Base-by-base conservation (phyloP, 2,888 invertebrate species). In the Ormia ochracea region DNA sequence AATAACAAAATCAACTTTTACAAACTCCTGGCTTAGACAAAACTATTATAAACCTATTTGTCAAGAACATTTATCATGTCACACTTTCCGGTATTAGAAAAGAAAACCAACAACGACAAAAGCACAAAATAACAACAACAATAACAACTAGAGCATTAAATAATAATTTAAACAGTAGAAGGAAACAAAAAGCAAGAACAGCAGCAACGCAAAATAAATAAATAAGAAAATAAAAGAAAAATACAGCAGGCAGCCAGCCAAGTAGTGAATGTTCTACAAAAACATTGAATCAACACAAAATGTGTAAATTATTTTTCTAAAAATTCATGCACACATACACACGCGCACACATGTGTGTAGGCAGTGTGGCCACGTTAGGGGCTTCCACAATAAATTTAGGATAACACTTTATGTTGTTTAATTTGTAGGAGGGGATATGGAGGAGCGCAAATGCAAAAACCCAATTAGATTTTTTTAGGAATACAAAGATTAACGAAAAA, bases 1-100 rank as follows among this genome's bases (percentile, higher is more conserved):
- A 63, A 10, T n/a, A 14, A 21, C 14, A 17, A 50, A 74, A 58
- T 58, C 48, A 74, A 78, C 69, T 74, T 78, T 63, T 56, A 68
- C 78, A 74, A 79, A 68, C 74, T 65, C 58, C 74, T 65, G 74
- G 69, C 74, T 79, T 74, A 79, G 74, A 74, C 74, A 79, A 74
- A 79, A 79, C 78, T 70, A 79, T 79, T 79, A 79, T 79, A 79
- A 74, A 79, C 69, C 78, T 65, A 79, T 79, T 79, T 79, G 74
- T 79, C 74, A 74, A 52, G 52, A 79, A 65, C 69, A 79, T 79
- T 79, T 79, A 79, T 79, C 78, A 79, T 74, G 74, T 74, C 74
- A 79, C 74, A 74, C 78, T 69, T 69, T 70, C 23, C 54, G 56
- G 36, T 28, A 48, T 66, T 72, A 61, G 41, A 61, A 36, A 43